Evolutionary conservation across 1,140 invertebrate species (phyloP).

Genomic region (Hermetia illucens): DNA sequence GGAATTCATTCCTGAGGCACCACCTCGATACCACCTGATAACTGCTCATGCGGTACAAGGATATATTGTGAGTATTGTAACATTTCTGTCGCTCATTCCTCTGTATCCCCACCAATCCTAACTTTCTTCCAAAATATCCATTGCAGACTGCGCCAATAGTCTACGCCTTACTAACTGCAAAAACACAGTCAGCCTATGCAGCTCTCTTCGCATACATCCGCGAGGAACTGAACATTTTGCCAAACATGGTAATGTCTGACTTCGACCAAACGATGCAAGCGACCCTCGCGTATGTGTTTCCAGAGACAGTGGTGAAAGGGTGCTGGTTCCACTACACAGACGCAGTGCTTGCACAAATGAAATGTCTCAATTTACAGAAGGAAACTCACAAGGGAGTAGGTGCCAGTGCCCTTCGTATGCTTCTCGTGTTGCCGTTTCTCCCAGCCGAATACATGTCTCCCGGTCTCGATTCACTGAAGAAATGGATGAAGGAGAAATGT

Average conservation of each 20-base stretch:
- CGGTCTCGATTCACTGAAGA: conserved; percentile 5
- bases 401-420: conserved; percentile 4
- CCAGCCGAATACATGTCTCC: conserved; percentile 7
- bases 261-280: conserved; percentile 3
- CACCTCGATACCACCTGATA: not conserved
- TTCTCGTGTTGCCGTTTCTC: conserved; percentile 6
- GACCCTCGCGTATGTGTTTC: conserved; percentile 2
- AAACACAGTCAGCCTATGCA: conserved; percentile 4
- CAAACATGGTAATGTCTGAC: conserved; percentile 5
- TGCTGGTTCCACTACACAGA: conserved; percentile 7
- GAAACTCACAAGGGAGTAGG: conserved; percentile 2
- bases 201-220: conserved; percentile 4
- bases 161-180: conserved; percentile 2
- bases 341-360: conserved; percentile 4
- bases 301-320: conserved; percentile 6
- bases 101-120: not conserved
- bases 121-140: not conserved
- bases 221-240: not conserved
- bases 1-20: not conserved
- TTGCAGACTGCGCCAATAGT: conserved; percentile 4
- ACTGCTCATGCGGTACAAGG: conserved; percentile 3
- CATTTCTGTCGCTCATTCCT: not conserved
- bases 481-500: conserved; percentile 8
- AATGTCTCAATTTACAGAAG: conserved; percentile 1
- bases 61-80: conserved; percentile 1